Evolutionary conservation across 2,797 vertebrate species (phyloP).

Genomic region (Simalia tracyae): DNA sequence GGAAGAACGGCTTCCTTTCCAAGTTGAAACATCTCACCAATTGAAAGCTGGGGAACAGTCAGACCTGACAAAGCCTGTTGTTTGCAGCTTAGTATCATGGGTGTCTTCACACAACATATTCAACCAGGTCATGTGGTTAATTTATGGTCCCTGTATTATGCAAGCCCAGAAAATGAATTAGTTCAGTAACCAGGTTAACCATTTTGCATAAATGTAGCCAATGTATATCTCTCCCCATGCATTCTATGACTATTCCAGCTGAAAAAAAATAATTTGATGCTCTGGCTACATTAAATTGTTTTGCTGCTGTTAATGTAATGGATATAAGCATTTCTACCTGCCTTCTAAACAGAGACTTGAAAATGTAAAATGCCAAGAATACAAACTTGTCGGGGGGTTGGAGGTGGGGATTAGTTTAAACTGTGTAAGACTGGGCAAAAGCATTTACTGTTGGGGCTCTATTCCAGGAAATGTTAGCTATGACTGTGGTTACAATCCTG

Average conservation of each 20-base stretch:
- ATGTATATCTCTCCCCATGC: not conserved
- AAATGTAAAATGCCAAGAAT: not conserved
- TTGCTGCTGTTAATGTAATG: not conserved
- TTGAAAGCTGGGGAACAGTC: not conserved
- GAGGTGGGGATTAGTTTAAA: not conserved
- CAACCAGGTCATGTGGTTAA: not conserved
- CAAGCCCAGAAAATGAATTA: not conserved
- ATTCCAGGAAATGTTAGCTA: not conserved
- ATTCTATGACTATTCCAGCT: not conserved
- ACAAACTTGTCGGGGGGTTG: not conserved
- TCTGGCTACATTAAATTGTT: not conserved
- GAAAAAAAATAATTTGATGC: not conserved
- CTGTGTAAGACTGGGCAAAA: not conserved
- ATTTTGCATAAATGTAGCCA: not conserved
- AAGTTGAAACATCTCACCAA: not conserved
- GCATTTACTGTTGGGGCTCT: not conserved
- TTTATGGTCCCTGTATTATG: not conserved
- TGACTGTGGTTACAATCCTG: not conserved
- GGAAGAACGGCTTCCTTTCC: not conserved
- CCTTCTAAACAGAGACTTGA: not conserved
- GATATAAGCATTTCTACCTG: not conserved
- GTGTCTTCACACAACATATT: not conserved
- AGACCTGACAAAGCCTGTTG: not conserved
- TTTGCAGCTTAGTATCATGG: not conserved
- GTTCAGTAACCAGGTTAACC: not conserved